Base-by-base conservation (phyloP, 2,797 vertebrate species). In the Manis crassicaudata region DNA sequence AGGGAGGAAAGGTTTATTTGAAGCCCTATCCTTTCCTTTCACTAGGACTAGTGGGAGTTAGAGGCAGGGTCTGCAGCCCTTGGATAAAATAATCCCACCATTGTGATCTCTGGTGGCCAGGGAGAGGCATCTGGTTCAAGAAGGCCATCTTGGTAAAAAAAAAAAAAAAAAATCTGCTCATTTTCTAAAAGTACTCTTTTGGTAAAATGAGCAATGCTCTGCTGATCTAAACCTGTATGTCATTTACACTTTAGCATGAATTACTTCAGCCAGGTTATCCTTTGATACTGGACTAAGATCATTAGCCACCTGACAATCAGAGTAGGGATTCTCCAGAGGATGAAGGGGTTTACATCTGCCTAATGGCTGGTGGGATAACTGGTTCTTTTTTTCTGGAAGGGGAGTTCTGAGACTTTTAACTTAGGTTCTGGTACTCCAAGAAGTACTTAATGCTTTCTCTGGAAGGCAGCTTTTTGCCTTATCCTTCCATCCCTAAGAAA, bases 31-130 rank as follows among this genome's bases (percentile, higher is more conserved):
- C 32, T 27, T 87, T 21, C 50, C 46, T 62, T 35, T 50, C 3
- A 27, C 35, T 25, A 25, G 92, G n/a, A 46, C 14, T 17, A 10
- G 18, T 13, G 35, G 80, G n/a, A 40, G 25, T 32, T 27, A 35
- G 77, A 81, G 27, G 8, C 1, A 56, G 43, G 2, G 13, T 16
- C 63, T 13, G 13, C 35, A 50, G 21, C 18, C 37, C 35, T 29
- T 2, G 20, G 4, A 4, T 35, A 10, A 68, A 77, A 2, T 54
- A 18, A 0, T 20, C 54, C 32, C 5, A 14, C 32, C 2, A 4
- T 0, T 1, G 2, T 13, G 18, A 35, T 29, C n/a, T 75, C 89
- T 65, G 58, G 27, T 73, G 62, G 46, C 58, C 43, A 12, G 46
- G 12, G 21, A 68, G 25, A 60, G 40, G 27, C 54, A 52, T 70